Evolutionary conservation across 2,113 vertebrate species (phyloP).

Genomic region (Anguilla japonica): DNA sequence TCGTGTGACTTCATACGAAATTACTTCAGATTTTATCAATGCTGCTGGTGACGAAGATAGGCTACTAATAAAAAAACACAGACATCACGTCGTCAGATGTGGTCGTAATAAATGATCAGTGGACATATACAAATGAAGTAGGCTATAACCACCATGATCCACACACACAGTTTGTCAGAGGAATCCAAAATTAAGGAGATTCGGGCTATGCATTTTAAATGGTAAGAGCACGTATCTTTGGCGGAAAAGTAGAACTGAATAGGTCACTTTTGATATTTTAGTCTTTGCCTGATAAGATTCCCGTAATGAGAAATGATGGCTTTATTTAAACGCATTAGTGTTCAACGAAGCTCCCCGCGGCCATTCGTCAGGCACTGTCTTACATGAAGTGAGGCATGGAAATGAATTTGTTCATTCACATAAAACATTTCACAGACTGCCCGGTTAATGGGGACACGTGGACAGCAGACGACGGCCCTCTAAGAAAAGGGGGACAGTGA

Average conservation of each 20-base stretch:
- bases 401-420: conserved; percentile 69
- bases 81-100: neutral
- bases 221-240: neutral
- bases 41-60: neutral
- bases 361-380: conserved; percentile 68
- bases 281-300: conserved; percentile 23
- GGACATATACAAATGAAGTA: neutral
- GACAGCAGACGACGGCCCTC: conserved; percentile 1
- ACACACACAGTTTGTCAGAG: neutral
- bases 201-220: neutral
- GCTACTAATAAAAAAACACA: neutral
- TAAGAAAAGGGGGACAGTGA: neutral
- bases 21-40: neutral
- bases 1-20: neutral
- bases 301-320: conserved; percentile 58
- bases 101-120: neutral
- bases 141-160: neutral
- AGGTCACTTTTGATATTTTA: conserved; percentile 8
- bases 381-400: conserved; percentile 62
- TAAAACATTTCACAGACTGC: conserved; percentile 53
- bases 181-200: neutral
- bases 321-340: conserved; percentile 46
- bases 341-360: conserved; percentile 49
- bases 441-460: conserved; percentile 31
- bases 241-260: neutral